Conservation (phyloP, 2,113 vertebrate genomes). For the Dipodomys stephensi region DNA sequence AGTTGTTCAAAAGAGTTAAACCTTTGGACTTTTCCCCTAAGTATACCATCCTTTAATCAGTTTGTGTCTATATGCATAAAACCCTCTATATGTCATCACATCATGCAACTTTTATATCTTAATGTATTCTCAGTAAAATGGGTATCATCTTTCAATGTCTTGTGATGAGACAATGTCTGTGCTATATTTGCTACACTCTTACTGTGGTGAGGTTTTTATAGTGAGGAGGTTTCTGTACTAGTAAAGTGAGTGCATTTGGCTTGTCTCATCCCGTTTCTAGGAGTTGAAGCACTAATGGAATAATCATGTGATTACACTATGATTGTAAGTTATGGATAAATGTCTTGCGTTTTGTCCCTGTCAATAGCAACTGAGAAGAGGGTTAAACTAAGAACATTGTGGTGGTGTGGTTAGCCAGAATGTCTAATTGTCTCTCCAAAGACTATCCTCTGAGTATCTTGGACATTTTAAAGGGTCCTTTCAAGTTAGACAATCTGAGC, state of each 20-base stretch:
- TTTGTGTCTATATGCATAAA: too few species aligned
- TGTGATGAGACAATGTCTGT: neutral
- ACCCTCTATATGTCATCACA: neutral
- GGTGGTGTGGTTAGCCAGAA: constrained; percentile 8
- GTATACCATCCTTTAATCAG: too few species aligned
- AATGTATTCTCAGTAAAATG: constrained; percentile 47
- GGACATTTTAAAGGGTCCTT: constrained; percentile 34
- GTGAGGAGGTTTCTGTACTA: neutral
- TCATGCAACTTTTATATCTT: neutral
- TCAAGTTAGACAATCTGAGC: constrained; percentile 38
- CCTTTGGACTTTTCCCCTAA: too few species aligned
- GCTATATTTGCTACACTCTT: neutral
- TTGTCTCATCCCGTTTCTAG: constrained; percentile 62
- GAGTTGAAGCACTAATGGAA: constrained; percentile 26
- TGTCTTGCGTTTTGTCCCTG: neutral
- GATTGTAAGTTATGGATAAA: constrained; percentile 40
- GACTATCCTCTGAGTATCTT: neutral
- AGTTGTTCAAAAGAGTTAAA: too few species aligned
- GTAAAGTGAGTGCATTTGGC: constrained; percentile 39
- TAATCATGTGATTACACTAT: constrained; percentile 31
- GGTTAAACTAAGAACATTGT: constrained; percentile 23
- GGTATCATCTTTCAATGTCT: neutral
- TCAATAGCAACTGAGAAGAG: neutral
- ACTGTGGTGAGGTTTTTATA: constrained; percentile 12
- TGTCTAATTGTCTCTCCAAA: constrained; percentile 21